These are phyloP conservation scores for Caretta caretta DNA, from an alignment of 2,113 vertebrate species.

Conservation along the genomic window DNA sequence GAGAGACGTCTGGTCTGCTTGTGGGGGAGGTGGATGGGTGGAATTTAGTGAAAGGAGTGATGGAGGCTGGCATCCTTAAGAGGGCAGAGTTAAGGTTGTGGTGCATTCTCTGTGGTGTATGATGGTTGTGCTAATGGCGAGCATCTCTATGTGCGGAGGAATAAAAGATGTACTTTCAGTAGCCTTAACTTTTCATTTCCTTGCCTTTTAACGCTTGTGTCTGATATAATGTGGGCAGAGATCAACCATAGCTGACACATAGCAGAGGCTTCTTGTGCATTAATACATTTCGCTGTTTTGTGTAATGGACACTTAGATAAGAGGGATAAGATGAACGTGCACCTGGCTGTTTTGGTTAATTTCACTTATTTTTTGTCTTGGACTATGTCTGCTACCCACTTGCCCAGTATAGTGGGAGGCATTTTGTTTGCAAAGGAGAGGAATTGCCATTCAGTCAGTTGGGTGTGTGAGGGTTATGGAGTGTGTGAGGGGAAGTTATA, in stretches of 20 bases:
- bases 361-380: not conserved
- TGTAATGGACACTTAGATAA: not conserved
- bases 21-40: not conserved
- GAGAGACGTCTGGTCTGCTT: not conserved
- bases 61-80: not conserved
- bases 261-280: accelerated
- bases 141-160: not conserved
- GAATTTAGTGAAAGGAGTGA: not conserved
- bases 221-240: accelerated
- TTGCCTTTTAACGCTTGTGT: not conserved
- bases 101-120: accelerated
- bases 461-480: not conserved
- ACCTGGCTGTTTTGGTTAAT: not conserved
- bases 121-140: not conserved
- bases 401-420: accelerated
- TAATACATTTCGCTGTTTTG: not conserved
- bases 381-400: not conserved
- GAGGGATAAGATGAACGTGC: not conserved
- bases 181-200: not conserved
- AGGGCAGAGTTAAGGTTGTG: accelerated
- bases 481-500: not conserved
- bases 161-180: not conserved
- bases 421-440: not conserved
- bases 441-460: not conserved
- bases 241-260: not conserved